Evolutionary conservation across 2,113 vertebrate genomes (phyloP).

Genomic region (Forbesichthys papilliferus): DNA sequence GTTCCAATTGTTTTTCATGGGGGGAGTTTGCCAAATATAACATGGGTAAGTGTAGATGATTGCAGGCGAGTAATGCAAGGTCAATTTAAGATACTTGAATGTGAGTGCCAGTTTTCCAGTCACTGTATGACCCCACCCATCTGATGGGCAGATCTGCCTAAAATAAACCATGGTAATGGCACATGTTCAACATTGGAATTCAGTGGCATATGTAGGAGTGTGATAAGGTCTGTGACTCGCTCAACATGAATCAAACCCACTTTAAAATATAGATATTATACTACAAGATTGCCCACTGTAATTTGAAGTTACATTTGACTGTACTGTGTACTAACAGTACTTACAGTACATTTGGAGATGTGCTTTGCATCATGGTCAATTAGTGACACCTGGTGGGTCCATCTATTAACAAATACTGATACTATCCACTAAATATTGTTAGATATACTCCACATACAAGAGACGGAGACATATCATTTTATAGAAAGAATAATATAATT

Average conservation of each 20-base stretch:
- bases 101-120: background rate
- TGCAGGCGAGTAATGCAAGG: background rate
- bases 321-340: background rate
- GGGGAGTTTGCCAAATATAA: background rate
- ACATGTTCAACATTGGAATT: background rate
- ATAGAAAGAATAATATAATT: too few species aligned
- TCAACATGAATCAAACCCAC: background rate
- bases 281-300: background rate
- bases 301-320: background rate
- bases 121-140: background rate
- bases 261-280: background rate
- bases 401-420: background rate
- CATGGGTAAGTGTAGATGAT: background rate
- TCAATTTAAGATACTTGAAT: background rate
- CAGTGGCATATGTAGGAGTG: background rate
- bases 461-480: too few species aligned
- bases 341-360: background rate
- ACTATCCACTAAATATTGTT: too few species aligned
- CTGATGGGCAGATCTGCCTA: background rate
- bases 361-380: constrained; percentile 34
- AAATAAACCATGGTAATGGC: background rate
- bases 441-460: too few species aligned
- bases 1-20: too few species aligned
- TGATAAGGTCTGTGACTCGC: background rate
- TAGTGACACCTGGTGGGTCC: constrained; percentile 66